Conservation (phyloP, 2,888 invertebrate genomes). For the Pollenia amentaria region DNA sequence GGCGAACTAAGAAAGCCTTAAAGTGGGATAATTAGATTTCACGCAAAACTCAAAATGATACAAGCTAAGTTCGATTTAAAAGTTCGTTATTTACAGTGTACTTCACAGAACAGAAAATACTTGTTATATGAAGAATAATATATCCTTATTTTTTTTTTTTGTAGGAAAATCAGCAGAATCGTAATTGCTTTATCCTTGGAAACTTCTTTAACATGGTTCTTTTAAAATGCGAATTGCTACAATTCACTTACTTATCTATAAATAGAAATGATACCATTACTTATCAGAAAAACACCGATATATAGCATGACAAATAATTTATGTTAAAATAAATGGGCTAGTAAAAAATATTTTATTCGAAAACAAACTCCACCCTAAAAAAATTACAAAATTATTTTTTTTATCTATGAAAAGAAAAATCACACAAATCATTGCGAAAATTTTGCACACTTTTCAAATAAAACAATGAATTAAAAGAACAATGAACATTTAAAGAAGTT, state of each 20-base stretch:
- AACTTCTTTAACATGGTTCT: too few species aligned
- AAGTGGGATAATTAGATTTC: too few species aligned
- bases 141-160: too few species aligned
- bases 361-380: slow-evolving; percentile 21
- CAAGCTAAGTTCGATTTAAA: too few species aligned
- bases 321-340: slow-evolving; percentile 51
- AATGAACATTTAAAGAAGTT: slow-evolving; percentile 15
- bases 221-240: neutral
- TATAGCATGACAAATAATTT: slow-evolving; percentile 63
- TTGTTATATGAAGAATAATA: too few species aligned
- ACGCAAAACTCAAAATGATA: too few species aligned
- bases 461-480: neutral
- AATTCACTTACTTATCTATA: neutral
- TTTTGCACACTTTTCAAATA: slow-evolving; percentile 62
- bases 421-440: slow-evolving; percentile 54
- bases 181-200: too few species aligned
- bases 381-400: neutral
- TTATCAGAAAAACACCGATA: slow-evolving; percentile 43
- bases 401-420: slow-evolving; percentile 31
- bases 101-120: too few species aligned
- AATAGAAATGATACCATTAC: slow-evolving; percentile 25
- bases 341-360: neutral
- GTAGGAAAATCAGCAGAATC: too few species aligned
- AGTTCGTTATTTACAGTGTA: too few species aligned
- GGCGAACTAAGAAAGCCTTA: too few species aligned